Conservation (phyloP, 53 echinoderm and acorn worm genomes). For the Hippasteria phrygiana region DNA sequence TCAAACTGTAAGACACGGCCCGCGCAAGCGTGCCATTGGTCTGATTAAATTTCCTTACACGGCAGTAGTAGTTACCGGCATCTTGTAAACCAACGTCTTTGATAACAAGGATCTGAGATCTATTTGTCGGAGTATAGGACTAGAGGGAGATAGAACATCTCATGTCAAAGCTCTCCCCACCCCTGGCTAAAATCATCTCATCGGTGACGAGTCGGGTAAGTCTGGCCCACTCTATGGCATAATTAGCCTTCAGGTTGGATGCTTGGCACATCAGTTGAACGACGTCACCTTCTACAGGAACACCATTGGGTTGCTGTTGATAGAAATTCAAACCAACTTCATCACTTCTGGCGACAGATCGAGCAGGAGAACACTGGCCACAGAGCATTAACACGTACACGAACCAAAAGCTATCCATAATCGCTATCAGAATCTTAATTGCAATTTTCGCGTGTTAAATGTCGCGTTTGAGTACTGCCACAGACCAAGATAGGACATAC, state of each 20-base stretch:
- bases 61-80: neutral
- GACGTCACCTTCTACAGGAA: neutral
- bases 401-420: no score
- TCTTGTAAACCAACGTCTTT: neutral
- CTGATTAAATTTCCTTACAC: neutral
- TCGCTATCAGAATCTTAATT: no score
- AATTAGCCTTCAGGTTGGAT: neutral
- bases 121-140: neutral
- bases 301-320: neutral
- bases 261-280: neutral
- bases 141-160: neutral
- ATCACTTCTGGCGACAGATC: neutral
- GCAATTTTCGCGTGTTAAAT: no score
- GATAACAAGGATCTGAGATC: neutral
- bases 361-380: neutral
- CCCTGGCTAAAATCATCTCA: neutral
- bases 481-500: no score
- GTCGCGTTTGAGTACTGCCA: no score
- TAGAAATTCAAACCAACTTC: neutral
- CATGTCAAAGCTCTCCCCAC: neutral
- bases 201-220: neutral
- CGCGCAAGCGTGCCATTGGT: neutral
- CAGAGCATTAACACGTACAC: no score
- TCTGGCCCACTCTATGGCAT: neutral
- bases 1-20: neutral